Evolutionary conservation across 2,888 invertebrate genomes (phyloP), one percentile per base, ranked within the genome.

Genomic region (Lithophane socia): DNA sequence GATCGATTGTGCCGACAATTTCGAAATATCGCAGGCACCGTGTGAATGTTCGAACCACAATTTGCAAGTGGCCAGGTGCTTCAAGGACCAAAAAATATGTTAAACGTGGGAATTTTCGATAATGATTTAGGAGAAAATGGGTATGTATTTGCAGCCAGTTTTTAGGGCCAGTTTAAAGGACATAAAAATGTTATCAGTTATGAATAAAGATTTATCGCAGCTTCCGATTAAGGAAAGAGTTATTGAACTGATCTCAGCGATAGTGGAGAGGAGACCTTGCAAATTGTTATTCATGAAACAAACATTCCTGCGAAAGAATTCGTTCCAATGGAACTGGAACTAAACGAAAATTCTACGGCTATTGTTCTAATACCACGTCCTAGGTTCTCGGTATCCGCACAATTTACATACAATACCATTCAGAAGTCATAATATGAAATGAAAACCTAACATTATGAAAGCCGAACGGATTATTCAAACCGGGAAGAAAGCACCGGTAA

Each of bases 401-500:
- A 75, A 86, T 87, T 88, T 64, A 66, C 89, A 88, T 85, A 88
- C 83, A 87, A 85, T 87, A 67, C 58, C 44, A 67, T 75, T 77
- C 72, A 77, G 73, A 47, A 77, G 69, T 63, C 67, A 65, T 76
- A 75, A 65, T 76, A 75, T 75, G 29, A 74, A 79, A 75, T 75
- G 52, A 67, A 69, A 74, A 70, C 68, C 42, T 49, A 24, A 69
- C 52, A 24, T 37, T 54, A 65, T 83, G 65, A 75, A 81, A 72
- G 63, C 37, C 60, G 16, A 67, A 66, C 64, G 37, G 12, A 56
- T 73, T 54, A 73, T 69, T 65, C 49, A 44, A 70, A 69, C 70
- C 63, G 49, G 44, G 75, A 86, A 80, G 83, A 89, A 83, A 88
- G 80, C 67, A 80, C 80, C 90, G 93, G 93, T 93, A 94, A 94